Evolutionary conservation across 1,140 invertebrate genomes (phyloP), one percentile per base, ranked within the genome.

Genomic region (Drosophila pandora): DNA sequence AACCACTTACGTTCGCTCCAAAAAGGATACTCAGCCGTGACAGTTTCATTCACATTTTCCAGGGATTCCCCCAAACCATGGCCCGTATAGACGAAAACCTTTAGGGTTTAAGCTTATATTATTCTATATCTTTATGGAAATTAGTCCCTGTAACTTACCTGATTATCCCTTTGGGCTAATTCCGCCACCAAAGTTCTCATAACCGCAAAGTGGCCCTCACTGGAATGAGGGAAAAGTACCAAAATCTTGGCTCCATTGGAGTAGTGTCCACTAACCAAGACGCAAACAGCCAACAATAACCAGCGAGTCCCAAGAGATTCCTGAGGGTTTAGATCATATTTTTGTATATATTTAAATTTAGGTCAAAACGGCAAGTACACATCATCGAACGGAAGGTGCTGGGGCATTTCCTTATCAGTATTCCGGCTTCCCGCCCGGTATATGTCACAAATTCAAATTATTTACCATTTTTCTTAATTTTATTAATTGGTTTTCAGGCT

Each of bases 131-230:
- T 41, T 17, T 7, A 45, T 22, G 41, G 2, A 10, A 21, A 5
- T 8, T 47, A 21, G 0, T 5, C 13, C 3, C 1, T 2, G 10
- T 7, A 28, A 63, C 88, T 83, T 39, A 92, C 78, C 63, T 88
- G 79, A 45, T 92, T 91, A 3, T 92, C 80, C 10, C 80, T 68
- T 41, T 32, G 69, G 6, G 83, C 79, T 53, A 92, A 60, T 64
- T 91, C 91, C 7, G 79, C 59, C 50, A 92, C 90, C 57, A 92
- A 50, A 2, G 90, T 84, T 21, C 79, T 67, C 74, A 91, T 87
- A 7, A 91, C 78, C 6, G 77, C 74, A 72, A 92, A 91, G 70
- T 92, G 91, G 71, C 91, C 89, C 69, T 92, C 91, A 49, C 78
- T 88, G 30, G 90, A 81, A 57, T 89, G 81, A 17, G 91, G 84